These are phyloP conservation scores for Colossoma macropomum DNA, from an alignment of 2,113 vertebrate species.

Conservation along the genomic window DNA sequence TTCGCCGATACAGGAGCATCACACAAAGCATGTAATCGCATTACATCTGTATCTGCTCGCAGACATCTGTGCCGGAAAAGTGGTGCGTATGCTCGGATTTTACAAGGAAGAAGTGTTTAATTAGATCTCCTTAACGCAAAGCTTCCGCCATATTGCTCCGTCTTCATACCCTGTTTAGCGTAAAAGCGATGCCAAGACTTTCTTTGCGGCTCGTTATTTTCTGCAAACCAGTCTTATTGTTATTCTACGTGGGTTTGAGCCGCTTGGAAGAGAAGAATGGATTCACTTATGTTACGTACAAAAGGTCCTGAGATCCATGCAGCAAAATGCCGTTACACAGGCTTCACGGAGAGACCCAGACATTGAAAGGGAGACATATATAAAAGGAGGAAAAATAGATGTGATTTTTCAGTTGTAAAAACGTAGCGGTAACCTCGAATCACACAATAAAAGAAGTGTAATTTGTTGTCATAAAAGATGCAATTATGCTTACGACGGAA, in stretches of 20 bases:
- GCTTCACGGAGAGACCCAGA: background rate
- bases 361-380: no score
- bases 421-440: background rate
- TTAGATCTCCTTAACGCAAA: background rate
- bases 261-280: no score
- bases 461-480: background rate
- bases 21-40: background rate
- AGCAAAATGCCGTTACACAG: background rate
- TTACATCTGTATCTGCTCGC: background rate
- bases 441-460: constrained; percentile 25
- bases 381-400: no score
- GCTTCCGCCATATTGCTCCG: background rate
- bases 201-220: background rate
- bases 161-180: background rate
- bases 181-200: no score
- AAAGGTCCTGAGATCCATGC: background rate
- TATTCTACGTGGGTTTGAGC: background rate
- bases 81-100: background rate
- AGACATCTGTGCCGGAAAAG: background rate
- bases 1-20: background rate
- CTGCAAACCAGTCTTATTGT: background rate
- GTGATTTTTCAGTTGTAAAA: background rate
- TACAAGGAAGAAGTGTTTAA: background rate
- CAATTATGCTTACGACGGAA: background rate
- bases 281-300: constrained; percentile 9